Evolutionary conservation across 2,888 invertebrate genomes (phyloP).

Genomic region (Ormyrus rosae): DNA sequence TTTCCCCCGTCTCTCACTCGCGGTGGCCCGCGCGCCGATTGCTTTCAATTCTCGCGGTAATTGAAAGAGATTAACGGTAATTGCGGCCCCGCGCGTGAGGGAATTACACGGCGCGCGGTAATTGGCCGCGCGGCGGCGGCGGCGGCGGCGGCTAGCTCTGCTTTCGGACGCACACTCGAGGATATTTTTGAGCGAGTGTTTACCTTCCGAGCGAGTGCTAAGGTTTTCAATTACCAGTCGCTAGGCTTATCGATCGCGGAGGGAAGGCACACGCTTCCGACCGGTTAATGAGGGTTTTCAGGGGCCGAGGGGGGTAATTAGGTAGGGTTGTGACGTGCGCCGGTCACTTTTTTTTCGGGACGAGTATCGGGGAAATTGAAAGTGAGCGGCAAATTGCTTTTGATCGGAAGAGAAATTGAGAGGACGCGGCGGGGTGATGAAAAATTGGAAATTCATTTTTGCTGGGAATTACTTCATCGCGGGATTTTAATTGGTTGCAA

Average conservation of each 20-base stretch:
- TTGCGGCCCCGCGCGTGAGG: constrained; percentile 30
- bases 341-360: background rate
- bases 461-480: too few species aligned
- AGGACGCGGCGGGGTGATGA: background rate
- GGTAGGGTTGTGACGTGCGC: background rate
- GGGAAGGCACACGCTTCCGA: background rate
- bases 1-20: background rate
- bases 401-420: background rate
- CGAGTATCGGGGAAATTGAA: constrained; percentile 4
- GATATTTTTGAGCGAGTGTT: constrained; percentile 40
- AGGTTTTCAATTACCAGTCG: constrained; percentile 38
- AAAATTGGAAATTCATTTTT: too few species aligned
- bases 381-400: constrained; percentile 20
- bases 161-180: too few species aligned
- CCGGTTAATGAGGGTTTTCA: constrained; percentile 36
- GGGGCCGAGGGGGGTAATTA: constrained; percentile 21
- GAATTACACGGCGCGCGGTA: constrained; percentile 14
- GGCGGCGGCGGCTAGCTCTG: too few species aligned
- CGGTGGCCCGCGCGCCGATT: constrained; percentile 38
- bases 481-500: too few species aligned
- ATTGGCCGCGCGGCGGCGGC: constrained; percentile 1
- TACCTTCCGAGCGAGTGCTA: constrained; percentile 31
- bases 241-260: constrained; percentile 38
- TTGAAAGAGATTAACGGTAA: constrained; percentile 57
- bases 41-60: constrained; percentile 57